These are phyloP conservation scores for Andrena marginata DNA, from an alignment of 2,888 invertebrate genomes.

Conservation along the genomic window DNA sequence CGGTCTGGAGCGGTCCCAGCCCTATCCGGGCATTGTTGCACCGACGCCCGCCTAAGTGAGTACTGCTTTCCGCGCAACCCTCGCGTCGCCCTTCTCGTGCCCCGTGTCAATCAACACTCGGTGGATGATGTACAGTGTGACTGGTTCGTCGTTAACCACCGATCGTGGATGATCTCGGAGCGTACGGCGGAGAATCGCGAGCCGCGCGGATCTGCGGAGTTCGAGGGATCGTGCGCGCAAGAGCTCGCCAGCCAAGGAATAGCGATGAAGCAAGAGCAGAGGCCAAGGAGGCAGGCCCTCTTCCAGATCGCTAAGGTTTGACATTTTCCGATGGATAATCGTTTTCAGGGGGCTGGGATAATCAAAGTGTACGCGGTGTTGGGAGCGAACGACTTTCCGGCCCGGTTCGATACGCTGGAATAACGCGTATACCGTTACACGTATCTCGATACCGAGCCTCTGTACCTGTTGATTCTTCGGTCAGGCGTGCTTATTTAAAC, in stretches of 20 bases:
- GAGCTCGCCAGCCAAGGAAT: constrained; percentile 34
- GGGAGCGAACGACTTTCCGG: not conserved
- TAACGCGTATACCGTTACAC: constrained; percentile 66
- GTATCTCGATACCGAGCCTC: constrained; percentile 21
- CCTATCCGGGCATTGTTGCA: constrained; percentile 82
- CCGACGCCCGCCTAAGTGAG: constrained; percentile 81
- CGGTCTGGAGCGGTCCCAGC: constrained; percentile 76
- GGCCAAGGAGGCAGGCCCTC: constrained; percentile 86
- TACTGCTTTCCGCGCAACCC: constrained; percentile 64
- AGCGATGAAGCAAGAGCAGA: constrained; percentile 81
- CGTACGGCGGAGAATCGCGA: constrained; percentile 18
- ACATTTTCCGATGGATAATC: not conserved
- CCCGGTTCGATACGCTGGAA: constrained; percentile 51
- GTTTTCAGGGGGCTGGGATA: too few species aligned
- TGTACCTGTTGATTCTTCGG: constrained; percentile 66
- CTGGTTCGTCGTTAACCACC: not conserved
- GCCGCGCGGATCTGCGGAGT: constrained; percentile 15
- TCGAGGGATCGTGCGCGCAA: constrained; percentile 14
- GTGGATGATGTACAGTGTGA: constrained; percentile 59
- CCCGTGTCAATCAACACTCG: constrained; percentile 29
- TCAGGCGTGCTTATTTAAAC: constrained; percentile 46
- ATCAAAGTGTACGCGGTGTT: not conserved
- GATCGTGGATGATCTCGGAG: constrained; percentile 50
- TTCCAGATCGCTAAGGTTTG: constrained; percentile 92
- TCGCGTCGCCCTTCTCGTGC: constrained; percentile 48